Evolutionary conservation across 2,113 vertebrate genomes (phyloP).

Genomic region (Nycticorax nycticorax): DNA sequence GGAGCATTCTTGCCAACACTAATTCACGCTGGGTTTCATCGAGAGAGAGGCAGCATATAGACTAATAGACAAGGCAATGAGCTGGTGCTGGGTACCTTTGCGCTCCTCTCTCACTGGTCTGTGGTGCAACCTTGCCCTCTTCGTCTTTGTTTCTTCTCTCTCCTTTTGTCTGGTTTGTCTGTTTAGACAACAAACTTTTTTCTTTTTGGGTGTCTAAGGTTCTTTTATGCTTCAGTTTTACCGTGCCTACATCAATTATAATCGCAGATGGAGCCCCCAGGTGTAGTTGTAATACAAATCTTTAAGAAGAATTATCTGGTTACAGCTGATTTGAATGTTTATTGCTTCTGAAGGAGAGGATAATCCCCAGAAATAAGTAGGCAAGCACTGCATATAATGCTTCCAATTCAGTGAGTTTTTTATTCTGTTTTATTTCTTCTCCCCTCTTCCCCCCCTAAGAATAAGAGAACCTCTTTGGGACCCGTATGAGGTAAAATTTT

Average conservation of each 20-base stretch:
- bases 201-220: background rate
- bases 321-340: background rate
- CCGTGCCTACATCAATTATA: background rate
- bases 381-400: background rate
- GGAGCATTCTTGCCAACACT: background rate
- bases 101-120: background rate
- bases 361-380: background rate
- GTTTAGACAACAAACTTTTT: background rate
- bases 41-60: background rate
- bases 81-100: background rate
- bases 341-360: background rate
- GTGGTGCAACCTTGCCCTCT: background rate
- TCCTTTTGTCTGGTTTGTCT: background rate
- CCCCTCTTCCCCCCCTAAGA: rapidly evolving
- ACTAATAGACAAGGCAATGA: background rate
- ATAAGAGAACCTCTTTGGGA: background rate
- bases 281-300: background rate
- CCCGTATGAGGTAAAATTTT: background rate
- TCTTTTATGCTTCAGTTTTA: background rate
- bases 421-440: background rate
- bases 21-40: background rate
- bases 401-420: background rate
- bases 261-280: background rate
- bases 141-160: background rate
- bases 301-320: background rate